phyloP scores from a whole-genome alignment of 2,113 vertebrate species.

The Erythrocercus mccallii region DNA sequence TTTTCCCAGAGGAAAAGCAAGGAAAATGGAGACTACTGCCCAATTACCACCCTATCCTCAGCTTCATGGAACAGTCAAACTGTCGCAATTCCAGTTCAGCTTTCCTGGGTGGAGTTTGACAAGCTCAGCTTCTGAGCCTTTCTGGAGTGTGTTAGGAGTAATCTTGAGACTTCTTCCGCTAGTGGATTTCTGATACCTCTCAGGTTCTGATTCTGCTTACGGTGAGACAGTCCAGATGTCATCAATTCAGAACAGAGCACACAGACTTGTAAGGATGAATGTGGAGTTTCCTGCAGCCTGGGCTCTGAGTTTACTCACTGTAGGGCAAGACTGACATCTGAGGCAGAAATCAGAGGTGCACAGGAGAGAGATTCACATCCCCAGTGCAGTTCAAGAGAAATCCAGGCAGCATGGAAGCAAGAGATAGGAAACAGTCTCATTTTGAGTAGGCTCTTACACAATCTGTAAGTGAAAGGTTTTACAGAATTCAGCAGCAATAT shows the following conservation, averaged over 20 bases:
- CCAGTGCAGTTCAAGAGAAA: neutral
- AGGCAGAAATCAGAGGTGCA: neutral
- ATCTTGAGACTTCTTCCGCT: neutral
- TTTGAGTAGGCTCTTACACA: neutral
- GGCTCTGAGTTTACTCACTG: neutral
- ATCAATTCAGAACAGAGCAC: neutral
- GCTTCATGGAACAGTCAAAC: neutral
- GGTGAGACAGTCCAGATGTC: neutral
- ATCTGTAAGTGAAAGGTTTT: neutral
- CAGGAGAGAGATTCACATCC: neutral
- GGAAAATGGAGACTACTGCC: neutral
- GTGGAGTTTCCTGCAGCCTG: neutral
- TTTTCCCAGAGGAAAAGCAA: neutral
- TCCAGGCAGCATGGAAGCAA: neutral
- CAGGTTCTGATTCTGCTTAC: neutral
- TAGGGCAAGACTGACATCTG: neutral
- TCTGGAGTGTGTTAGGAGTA: neutral
- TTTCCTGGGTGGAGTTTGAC: neutral
- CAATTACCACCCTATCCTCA: neutral
- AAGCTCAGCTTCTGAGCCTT: neutral
- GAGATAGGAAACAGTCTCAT: neutral
- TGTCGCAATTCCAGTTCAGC: neutral
- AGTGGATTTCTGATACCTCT: neutral
- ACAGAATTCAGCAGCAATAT: neutral
- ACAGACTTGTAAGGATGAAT: neutral